Conservation (phyloP, 2,797 vertebrate genomes). For the Betta splendens region DNA sequence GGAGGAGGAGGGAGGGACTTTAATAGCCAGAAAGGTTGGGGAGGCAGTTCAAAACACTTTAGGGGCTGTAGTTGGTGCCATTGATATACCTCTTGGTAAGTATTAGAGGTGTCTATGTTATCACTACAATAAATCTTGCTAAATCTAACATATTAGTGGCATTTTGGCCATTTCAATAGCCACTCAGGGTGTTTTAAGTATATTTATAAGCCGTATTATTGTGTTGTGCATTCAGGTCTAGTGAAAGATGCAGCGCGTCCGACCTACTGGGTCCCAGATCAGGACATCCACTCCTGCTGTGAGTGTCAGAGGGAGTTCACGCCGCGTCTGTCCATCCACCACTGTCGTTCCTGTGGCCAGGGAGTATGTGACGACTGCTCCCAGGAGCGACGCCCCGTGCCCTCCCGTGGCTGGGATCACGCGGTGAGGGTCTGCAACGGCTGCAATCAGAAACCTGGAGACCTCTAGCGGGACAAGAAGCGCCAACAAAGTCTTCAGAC, state of each 20-base stretch:
- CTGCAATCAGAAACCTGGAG: conserved; percentile 94
- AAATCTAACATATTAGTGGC: too few species aligned
- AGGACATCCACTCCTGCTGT: conserved; percentile 92
- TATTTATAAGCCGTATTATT: too few species aligned
- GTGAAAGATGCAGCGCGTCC: conserved; percentile 96
- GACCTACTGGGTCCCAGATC: conserved; percentile 97
- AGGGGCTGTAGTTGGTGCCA: conserved; percentile 95
- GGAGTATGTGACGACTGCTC: conserved; percentile 97
- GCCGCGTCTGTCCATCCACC: conserved; percentile 94
- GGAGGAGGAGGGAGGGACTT: conserved; percentile 91
- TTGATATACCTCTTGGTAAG: conserved; percentile 97
- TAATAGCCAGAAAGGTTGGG: conserved; percentile 96
- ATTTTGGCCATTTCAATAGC: too few species aligned
- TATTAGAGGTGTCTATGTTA: not conserved
- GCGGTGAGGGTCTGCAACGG: conserved; percentile 92
- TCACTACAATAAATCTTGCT: not conserved
- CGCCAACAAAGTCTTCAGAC: conserved; percentile 7
- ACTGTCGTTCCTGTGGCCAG: conserved; percentile 97
- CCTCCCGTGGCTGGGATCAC: conserved; percentile 98
- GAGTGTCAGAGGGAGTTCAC: conserved; percentile 92
- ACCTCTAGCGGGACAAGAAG: conserved; percentile 86
- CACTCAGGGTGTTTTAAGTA: too few species aligned
- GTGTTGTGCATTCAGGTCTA: conserved; percentile 86
- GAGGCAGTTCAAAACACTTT: conserved; percentile 97
- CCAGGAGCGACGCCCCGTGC: conserved; percentile 89